A percentile compares a stretch with the other conserved stretches of the same genome.
Evolutionary conservation across 2,797 vertebrate genomes (phyloP).

Genomic region (Tragelaphus oryx): DNA sequence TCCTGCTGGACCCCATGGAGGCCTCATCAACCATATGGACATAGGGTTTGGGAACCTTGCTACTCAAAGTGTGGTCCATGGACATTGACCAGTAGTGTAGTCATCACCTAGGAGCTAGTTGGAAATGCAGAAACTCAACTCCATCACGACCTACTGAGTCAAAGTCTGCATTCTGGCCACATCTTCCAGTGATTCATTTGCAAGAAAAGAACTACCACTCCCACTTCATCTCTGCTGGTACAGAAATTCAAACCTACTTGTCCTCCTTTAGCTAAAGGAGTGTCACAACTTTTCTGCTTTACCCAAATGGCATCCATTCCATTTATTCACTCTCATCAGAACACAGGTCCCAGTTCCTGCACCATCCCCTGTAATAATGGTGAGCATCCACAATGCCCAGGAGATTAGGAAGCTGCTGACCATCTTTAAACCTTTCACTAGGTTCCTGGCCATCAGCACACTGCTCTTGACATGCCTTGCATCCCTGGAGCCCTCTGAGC

Average conservation of each 20-base stretch:
- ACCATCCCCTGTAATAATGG: fast-evolving
- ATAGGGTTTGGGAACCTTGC: background rate
- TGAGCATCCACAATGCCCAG: fast-evolving
- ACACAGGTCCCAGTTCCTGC: fast-evolving
- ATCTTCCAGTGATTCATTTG: fast-evolving
- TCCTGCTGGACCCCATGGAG: fast-evolving
- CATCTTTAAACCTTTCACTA: fast-evolving
- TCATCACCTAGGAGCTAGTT: fast-evolving
- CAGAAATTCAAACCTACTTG: fast-evolving
- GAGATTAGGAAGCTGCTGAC: fast-evolving
- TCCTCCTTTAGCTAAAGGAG: background rate
- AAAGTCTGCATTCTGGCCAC: fast-evolving
- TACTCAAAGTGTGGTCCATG: background rate
- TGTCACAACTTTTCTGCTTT: background rate
- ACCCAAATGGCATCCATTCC: fast-evolving
- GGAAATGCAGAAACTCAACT: background rate
- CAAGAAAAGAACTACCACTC: fast-evolving
- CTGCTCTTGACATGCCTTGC: fast-evolving
- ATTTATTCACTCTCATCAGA: background rate
- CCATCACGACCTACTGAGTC: fast-evolving
- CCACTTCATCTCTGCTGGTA: fast-evolving
- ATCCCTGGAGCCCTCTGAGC: fast-evolving
- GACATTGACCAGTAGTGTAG: fast-evolving
- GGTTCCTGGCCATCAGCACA: fast-evolving
- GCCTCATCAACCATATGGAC: background rate